Conservation (phyloP, 2,797 vertebrate genomes). For the Cossypha heuglini region DNA sequence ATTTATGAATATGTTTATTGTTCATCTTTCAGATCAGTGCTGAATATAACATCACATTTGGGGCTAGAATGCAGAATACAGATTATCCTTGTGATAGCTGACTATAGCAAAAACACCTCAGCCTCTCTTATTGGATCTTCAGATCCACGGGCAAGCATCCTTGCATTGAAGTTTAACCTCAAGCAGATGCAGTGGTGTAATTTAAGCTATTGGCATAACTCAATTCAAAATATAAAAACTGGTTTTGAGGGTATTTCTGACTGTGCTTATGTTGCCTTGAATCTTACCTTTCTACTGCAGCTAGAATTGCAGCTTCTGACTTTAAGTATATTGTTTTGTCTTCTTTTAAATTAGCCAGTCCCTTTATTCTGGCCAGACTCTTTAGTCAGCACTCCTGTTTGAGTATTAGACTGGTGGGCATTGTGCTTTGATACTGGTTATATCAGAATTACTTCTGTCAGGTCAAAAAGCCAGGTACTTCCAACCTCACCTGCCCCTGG, state of each 20-base stretch:
- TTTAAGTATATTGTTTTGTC: not conserved
- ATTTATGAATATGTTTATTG: not conserved
- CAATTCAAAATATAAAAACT: not conserved
- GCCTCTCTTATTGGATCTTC: not conserved
- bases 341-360: not conserved
- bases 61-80: not conserved
- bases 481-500: accelerated
- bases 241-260: accelerated
- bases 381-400: not conserved
- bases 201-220: not conserved
- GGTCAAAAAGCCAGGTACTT: not conserved
- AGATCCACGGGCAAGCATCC: not conserved
- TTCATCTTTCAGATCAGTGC: not conserved
- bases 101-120: not conserved
- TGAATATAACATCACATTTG: not conserved
- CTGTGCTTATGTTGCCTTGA: not conserved
- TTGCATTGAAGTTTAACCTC: not conserved
- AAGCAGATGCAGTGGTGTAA: not conserved
- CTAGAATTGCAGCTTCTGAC: not conserved
- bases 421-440: not conserved
- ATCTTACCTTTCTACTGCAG: not conserved
- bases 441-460: not conserved
- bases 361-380: not conserved
- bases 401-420: not conserved
- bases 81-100: not conserved